These are phyloP conservation scores for Phengaris alcon DNA, from an alignment of 2,888 invertebrate genomes.

Conservation along the genomic window DNA sequence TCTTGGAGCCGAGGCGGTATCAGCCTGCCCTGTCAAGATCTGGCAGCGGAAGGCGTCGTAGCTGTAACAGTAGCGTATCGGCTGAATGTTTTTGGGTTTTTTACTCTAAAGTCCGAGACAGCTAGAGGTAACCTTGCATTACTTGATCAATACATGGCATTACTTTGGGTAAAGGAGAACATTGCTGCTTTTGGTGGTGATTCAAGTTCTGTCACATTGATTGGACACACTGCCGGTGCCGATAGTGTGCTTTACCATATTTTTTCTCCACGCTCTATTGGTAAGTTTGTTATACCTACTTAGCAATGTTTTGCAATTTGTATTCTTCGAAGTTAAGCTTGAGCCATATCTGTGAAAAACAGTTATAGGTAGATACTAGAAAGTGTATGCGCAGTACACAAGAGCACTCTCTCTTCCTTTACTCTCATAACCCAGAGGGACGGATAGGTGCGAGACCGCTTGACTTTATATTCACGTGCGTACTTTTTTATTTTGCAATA, in stretches of 20 bases:
- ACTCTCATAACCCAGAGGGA: too few relatives aligned
- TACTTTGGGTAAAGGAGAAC: slow-evolving; percentile 88
- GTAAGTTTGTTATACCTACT: slow-evolving; percentile 50
- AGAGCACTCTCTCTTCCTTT: too few relatives aligned
- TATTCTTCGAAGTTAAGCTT: neutral
- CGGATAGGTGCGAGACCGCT: too few relatives aligned
- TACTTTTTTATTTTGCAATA: too few relatives aligned
- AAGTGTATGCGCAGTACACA: too few relatives aligned
- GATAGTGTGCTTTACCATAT: slow-evolving; percentile 84
- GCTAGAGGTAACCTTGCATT: slow-evolving; percentile 91
- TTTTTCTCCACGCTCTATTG: slow-evolving; percentile 82
- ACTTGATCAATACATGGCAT: slow-evolving; percentile 89
- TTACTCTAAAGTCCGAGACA: slow-evolving; percentile 74
- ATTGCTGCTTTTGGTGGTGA: slow-evolving; percentile 90
- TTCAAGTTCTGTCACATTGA: slow-evolving; percentile 85
- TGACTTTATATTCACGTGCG: too few relatives aligned
- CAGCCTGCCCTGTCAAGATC: slow-evolving; percentile 83
- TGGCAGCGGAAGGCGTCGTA: slow-evolving; percentile 84
- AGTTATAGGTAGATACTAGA: too few relatives aligned
- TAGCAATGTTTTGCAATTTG: neutral
- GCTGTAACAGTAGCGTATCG: slow-evolving; percentile 85
- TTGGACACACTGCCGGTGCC: slow-evolving; percentile 90
- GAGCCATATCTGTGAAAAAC: too few relatives aligned
- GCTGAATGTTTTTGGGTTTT: slow-evolving; percentile 84
- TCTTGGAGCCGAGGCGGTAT: slow-evolving; percentile 77